Evolutionary conservation across 2,888 invertebrate genomes (phyloP), one percentile per base, ranked within the genome.

Genomic region (Zygogramma bicolorata): DNA sequence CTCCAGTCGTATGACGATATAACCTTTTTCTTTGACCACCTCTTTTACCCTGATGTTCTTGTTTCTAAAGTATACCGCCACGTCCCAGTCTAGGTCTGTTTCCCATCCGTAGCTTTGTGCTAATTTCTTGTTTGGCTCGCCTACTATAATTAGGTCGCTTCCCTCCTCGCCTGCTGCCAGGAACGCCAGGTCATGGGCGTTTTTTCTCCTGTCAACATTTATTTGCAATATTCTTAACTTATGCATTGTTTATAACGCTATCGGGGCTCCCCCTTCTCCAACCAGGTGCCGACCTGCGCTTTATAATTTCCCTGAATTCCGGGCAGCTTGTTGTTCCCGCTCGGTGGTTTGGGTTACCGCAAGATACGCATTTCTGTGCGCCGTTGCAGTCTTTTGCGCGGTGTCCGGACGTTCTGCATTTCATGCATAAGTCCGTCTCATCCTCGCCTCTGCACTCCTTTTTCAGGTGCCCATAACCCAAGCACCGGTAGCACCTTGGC

Each of bases 161-260:
- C 42, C 40, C 6, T 42, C 18, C 34, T 59, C 46, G 15, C 8
- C 22, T 13, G 73, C 70, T 1, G 29, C 49, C 13, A 62, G 68
- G 7, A 29, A 46, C 0, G 65, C 53, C 10, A 76, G 49, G 18
- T 76, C 75, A 31, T 76, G 71, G 5, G 73, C 74, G 13, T 22
- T 34, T n/a, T 34, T 34, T 6, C 40, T 25, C 18, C 69, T 62
- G 6, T 62, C 40, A 5, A 65, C 18, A n/a, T 69, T 65, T 8
- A 34, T 40, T 49, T 68, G 68, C 1, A 68, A 25, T 8, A 49
- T 27, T 22, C 42, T 62, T n/a, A n/a, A n/a, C n/a, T n/a, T n/a
- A n/a, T n/a, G n/a, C n/a, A n/a, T n/a, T n/a, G n/a, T n/a, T n/a
- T n/a, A n/a, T 8, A 31, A 31, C 31, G 8, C 31, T 7, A 4